Evolutionary conservation across 2,797 vertebrate species (phyloP), one percentile per base, ranked within the genome.

Genomic region (Brotula barbata): DNA sequence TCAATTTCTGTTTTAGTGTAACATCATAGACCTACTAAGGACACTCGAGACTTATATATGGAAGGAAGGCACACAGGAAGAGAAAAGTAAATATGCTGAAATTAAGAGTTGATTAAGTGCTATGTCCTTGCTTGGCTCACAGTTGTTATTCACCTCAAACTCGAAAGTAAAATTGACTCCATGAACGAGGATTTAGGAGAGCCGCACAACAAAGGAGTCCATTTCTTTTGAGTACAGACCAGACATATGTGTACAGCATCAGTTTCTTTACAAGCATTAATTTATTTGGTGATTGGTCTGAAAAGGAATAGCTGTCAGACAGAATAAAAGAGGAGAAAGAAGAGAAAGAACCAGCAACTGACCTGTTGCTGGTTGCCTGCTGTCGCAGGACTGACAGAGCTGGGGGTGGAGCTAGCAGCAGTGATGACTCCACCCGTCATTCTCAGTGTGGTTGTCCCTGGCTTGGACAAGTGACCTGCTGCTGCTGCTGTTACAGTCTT

Each of bases 351-450:
- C 6, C 31, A 33, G 7, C 46, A 57, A 82, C 81, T 81, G 1
- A 89, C 95, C 92, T 95, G 95, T 68, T 93, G 94, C 46, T 88
- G 80, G 71, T 87, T 77, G 42, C 90, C 86, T 52, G 73, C 65
- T 12, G 71, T 52, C 0, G 90, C 90, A 3, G 91, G 67, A 15
- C 92, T 64, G 79, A 63, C 47, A 7, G 93, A 42, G 0, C 91
- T 70, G 36, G 93, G 87, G 55, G 92, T 88, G 70, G 94, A 86
- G 76, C 87, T 91, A 23, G 95, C 85, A 0, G 96, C 85, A 2
- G 96, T 97, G 88, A 98, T 97, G 57, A 98, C 92, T 6, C 96
- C 96, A 7, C 97, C 96, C 0, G 96, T 92, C 43, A 98, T 95
- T 73, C 96, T 93, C 64, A 98, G 80, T 58, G 96, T 93, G 6